Conservation (phyloP, 2,797 vertebrate genomes). For the Centroberyx gerrardi region DNA sequence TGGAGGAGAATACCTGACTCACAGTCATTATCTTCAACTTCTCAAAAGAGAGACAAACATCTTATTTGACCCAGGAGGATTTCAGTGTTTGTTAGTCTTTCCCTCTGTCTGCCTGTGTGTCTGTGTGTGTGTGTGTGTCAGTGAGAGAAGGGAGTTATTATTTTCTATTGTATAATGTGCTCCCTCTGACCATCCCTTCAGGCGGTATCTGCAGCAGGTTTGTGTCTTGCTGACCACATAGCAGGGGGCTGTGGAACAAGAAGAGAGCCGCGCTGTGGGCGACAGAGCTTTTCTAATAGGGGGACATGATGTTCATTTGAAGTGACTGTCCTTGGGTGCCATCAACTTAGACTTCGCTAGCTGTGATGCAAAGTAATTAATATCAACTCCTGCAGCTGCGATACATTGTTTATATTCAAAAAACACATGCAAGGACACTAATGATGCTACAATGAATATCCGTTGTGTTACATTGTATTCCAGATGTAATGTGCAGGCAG, state of each 20-base stretch:
- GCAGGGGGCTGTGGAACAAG: slow-evolving; percentile 10
- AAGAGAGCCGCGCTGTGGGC: background rate
- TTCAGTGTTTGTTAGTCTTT: slow-evolving; percentile 39
- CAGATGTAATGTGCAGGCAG: background rate
- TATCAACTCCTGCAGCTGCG: background rate
- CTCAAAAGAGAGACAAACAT: slow-evolving; percentile 34
- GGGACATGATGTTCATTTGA: background rate
- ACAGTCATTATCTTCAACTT: slow-evolving; percentile 53
- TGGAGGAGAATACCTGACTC: slow-evolving; percentile 36
- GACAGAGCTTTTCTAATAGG: background rate
- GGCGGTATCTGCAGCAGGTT: slow-evolving; percentile 45
- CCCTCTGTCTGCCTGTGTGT: slow-evolving; percentile 12
- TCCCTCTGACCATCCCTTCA: slow-evolving; percentile 49
- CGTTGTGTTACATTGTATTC: background rate
- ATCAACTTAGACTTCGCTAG: slow-evolving; percentile 16
- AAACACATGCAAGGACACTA: background rate
- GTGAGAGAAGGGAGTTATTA: slow-evolving; percentile 40
- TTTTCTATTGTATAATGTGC: slow-evolving; percentile 51
- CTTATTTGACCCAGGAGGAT: slow-evolving; percentile 43
- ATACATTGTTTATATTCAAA: background rate
- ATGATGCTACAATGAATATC: background rate
- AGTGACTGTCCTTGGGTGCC: slow-evolving; percentile 7
- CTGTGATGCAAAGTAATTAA: background rate
- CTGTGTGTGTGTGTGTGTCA: slow-evolving; percentile 35
- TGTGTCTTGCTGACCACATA: slow-evolving; percentile 17